Percentiles rank a stretch among this genome's conserved stretches.
Conservation (phyloP, 2,113 vertebrate genomes). For the Myrmophylax atrothorax region DNA sequence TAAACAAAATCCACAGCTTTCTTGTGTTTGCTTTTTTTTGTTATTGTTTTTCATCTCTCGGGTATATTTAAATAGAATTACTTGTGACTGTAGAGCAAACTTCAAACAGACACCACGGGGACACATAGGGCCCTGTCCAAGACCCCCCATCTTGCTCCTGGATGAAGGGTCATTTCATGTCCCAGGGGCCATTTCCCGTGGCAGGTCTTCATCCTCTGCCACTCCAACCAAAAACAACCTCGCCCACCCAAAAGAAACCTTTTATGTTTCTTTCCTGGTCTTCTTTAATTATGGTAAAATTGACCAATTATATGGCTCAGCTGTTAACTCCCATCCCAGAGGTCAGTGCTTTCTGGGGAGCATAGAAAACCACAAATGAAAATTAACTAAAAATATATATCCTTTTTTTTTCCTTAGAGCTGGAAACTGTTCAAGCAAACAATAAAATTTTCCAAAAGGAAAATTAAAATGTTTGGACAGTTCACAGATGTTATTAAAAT, state of each 20-base stretch:
- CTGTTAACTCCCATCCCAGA: background rate
- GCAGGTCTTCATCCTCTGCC: background rate
- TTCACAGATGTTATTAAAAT: background rate
- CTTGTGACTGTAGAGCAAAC: fast-evolving
- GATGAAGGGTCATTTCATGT: background rate
- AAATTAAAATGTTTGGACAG: background rate
- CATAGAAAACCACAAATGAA: background rate
- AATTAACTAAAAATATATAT: background rate
- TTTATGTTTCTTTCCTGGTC: background rate
- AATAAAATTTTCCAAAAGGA: constrained; percentile 16
- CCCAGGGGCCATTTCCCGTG: background rate
- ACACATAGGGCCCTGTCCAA: background rate
- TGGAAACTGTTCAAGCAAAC: constrained; percentile 18
- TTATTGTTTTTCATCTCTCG: background rate
- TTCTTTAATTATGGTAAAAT: background rate
- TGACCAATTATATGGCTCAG: background rate
- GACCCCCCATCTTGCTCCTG: fast-evolving
- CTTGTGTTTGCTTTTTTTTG: background rate
- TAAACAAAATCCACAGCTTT: background rate
- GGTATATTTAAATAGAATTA: background rate
- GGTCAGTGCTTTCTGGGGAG: background rate
- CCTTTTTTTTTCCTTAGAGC: background rate
- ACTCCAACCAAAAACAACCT: background rate
- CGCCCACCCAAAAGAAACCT: background rate
- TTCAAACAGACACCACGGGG: background rate